Conservation (phyloP, 2,113 vertebrate species). For the Verasper variegatus region DNA sequence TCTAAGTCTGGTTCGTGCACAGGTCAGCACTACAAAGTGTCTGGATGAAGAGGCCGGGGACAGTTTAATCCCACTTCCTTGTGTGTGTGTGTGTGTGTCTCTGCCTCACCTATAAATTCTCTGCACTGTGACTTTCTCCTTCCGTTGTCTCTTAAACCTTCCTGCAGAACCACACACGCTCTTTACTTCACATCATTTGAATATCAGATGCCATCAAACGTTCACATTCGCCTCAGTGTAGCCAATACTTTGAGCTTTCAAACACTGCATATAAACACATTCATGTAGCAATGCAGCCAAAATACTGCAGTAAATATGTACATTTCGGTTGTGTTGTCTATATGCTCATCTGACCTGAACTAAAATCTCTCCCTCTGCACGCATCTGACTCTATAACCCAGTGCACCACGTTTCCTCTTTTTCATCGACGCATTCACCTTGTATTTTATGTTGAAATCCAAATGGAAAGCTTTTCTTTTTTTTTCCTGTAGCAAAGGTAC, state of each 20-base stretch:
- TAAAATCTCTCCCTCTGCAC: background rate
- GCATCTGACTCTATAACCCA: conserved; percentile 1
- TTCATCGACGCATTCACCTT: conserved; percentile 7
- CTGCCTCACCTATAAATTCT: conserved; percentile 49
- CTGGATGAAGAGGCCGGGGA: conserved; percentile 60
- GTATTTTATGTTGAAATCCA: conserved; percentile 1
- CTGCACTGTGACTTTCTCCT: conserved; percentile 53
- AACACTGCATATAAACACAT: no score
- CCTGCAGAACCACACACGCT: conserved; percentile 30
- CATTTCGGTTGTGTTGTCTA: background rate
- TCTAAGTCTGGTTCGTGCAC: conserved; percentile 40
- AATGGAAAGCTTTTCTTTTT: background rate
- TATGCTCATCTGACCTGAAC: conserved; percentile 1
- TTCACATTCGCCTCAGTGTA: background rate
- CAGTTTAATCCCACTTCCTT: conserved; percentile 68
- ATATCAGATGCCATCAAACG: conserved; percentile 5
- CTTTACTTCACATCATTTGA: conserved; percentile 36
- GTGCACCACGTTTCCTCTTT: conserved; percentile 5
- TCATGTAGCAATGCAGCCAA: background rate
- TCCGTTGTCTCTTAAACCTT: conserved; percentile 36
- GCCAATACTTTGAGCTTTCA: no score
- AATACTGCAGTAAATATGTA: background rate
- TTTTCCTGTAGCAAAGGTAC: conserved; percentile 33
- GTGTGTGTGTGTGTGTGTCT: conserved; percentile 39
- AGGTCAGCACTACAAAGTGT: conserved; percentile 67